phyloP scores from a whole-genome alignment of 2,113 vertebrate genomes.

The Syngnathoides biaculeatus region DNA sequence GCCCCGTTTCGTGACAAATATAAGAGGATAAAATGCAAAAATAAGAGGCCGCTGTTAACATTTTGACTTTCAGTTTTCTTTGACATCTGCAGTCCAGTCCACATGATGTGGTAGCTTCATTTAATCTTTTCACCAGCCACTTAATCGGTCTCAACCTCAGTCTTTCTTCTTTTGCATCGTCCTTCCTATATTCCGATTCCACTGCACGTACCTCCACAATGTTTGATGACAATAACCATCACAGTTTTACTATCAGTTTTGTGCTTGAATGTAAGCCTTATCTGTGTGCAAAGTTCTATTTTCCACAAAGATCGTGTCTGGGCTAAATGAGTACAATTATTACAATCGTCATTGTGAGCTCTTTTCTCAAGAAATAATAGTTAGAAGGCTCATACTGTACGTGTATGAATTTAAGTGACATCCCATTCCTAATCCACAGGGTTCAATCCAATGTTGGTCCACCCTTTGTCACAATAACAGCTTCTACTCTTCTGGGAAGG shows the following conservation, averaged over 20 bases:
- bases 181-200: slow-evolving; percentile 1
- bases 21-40: slow-evolving; percentile 7
- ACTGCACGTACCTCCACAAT: neutral
- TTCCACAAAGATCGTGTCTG: slow-evolving; percentile 45
- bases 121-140: slow-evolving; percentile 25
- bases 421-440: too few species aligned
- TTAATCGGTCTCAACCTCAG: slow-evolving; percentile 8
- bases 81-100: slow-evolving; percentile 44
- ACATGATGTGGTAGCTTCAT: slow-evolving; percentile 38
- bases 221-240: slow-evolving; percentile 24
- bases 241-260: slow-evolving; percentile 22
- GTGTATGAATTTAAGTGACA: too few species aligned
- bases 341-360: neutral
- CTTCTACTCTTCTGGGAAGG: too few species aligned
- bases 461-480: too few species aligned
- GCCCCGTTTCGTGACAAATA: too few species aligned
- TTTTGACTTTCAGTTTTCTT: slow-evolving; percentile 13
- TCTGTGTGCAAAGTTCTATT: slow-evolving; percentile 15
- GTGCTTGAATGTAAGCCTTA: slow-evolving; percentile 19
- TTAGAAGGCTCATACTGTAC: neutral
- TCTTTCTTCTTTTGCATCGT: neutral
- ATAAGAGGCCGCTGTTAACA: slow-evolving; percentile 38
- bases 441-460: too few species aligned
- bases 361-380: neutral
- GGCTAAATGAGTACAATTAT: slow-evolving; percentile 27